A percentile compares a stretch with the other conserved stretches of the same genome.
phyloP scores from a whole-genome alignment of 53 echinoderm and acorn worm genomes.

The Pentamera pediparva region DNA sequence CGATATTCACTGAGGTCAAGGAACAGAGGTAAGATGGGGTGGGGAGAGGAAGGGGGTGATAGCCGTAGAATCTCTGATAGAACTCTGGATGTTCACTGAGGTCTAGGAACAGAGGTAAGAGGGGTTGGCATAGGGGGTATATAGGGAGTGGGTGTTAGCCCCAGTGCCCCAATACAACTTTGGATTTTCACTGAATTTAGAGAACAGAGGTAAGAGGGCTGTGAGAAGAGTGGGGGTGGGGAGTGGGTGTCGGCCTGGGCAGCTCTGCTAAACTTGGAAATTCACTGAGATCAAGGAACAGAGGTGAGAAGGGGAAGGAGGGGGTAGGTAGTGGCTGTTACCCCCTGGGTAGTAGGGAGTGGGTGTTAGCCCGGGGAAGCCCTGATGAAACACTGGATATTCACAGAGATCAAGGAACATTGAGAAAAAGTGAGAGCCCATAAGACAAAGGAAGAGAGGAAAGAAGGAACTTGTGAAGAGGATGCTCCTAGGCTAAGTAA shows the following conservation, averaged over 20 bases:
- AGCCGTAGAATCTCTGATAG: constrained; percentile 75
- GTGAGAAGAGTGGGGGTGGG: constrained; percentile 53
- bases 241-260: constrained; percentile 90
- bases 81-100: constrained; percentile 97
- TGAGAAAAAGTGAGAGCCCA: constrained; percentile 42
- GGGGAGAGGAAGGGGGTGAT: not conserved
- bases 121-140: too few relatives aligned
- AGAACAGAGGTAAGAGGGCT: too few relatives aligned
- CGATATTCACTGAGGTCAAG: constrained; percentile 96
- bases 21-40: constrained; percentile 69
- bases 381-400: constrained; percentile 93
- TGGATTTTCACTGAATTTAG: too few relatives aligned
- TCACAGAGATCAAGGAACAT: constrained; percentile 96
- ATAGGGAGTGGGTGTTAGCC: too few relatives aligned
- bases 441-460: not conserved
- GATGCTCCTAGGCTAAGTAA: too few relatives aligned
- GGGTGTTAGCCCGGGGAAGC: constrained; percentile 93
- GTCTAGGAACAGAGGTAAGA: constrained; percentile 99
- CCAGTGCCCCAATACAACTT: too few relatives aligned
- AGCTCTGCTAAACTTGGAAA: constrained; percentile 91
- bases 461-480: too few relatives aligned
- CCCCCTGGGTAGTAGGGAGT: too few relatives aligned
- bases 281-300: constrained; percentile 98
- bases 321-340: not conserved
- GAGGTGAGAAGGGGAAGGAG: constrained; percentile 44